These are phyloP conservation scores for Anguilla marmorata DNA, from an alignment of 2,797 vertebrate genomes.

Conservation along the genomic window DNA sequence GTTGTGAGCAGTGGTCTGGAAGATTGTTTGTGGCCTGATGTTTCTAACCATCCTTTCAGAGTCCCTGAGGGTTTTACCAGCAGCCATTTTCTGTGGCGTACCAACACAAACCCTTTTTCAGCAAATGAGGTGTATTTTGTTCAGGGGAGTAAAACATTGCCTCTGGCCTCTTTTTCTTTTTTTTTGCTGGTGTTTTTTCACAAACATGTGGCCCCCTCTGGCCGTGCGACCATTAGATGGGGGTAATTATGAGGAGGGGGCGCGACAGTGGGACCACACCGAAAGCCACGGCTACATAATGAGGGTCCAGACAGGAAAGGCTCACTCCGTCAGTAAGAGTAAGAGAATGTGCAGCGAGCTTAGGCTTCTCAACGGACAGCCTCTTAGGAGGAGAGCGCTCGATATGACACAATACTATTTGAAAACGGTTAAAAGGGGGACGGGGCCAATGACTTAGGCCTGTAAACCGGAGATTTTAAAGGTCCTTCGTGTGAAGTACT, in stretches of 20 bases:
- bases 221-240: slow-evolving; percentile 49
- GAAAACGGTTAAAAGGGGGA: slow-evolving; percentile 35
- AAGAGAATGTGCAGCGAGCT: background rate
- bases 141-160: slow-evolving; percentile 30
- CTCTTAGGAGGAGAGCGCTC: background rate
- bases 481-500: slow-evolving; percentile 38
- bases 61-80: slow-evolving; percentile 66
- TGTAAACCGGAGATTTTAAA: slow-evolving; percentile 37
- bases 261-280: slow-evolving; percentile 48
- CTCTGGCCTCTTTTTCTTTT: slow-evolving; percentile 43
- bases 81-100: background rate
- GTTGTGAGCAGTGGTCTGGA: background rate
- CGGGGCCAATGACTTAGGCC: slow-evolving; percentile 36
- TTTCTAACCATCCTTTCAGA: background rate
- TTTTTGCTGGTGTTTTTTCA: slow-evolving; percentile 37
- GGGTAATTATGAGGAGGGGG: slow-evolving; percentile 52
- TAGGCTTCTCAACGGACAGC: background rate
- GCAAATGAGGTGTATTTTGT: slow-evolving; percentile 23
- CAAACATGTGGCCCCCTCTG: slow-evolving; percentile 50
- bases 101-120: slow-evolving; percentile 21
- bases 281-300: slow-evolving; percentile 13
- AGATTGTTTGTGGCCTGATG: background rate
- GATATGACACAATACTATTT: slow-evolving; percentile 27
- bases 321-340: background rate
- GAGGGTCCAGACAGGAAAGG: background rate